These are phyloP conservation scores for Romanogobio albipinnatus DNA, from an alignment of 2,113 vertebrate species.

Conservation along the genomic window DNA sequence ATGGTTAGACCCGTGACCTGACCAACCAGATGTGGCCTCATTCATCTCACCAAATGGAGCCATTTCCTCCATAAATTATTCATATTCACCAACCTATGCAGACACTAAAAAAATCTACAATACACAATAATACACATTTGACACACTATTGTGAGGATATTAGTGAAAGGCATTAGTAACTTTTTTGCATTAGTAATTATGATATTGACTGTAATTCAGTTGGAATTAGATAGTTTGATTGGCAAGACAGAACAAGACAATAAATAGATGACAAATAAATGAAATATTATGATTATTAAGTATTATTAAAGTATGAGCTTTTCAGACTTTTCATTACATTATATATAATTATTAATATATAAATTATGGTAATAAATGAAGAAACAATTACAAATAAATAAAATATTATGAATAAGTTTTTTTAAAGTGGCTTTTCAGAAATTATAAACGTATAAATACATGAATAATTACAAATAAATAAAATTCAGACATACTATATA, in stretches of 20 bases:
- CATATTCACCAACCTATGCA: neutral
- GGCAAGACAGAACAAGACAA: neutral
- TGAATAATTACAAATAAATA: too few relatives aligned
- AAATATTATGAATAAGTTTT: neutral
- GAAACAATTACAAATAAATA: neutral
- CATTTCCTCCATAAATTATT: neutral
- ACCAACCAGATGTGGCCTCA: slow-evolving; percentile 8
- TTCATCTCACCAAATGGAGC: slow-evolving; percentile 14
- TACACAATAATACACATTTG: neutral
- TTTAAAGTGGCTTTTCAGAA: too few relatives aligned
- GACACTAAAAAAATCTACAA: neutral
- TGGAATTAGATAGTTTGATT: neutral
- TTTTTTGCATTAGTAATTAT: too few relatives aligned
- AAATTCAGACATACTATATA: too few relatives aligned
- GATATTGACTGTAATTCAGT: neutral
- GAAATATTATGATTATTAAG: neutral
- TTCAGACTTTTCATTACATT: neutral
- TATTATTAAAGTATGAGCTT: neutral
- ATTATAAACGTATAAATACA: neutral
- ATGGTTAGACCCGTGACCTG: slow-evolving; percentile 28
- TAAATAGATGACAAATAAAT: neutral
- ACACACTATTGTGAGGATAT: neutral
- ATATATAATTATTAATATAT: neutral
- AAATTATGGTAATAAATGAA: neutral
- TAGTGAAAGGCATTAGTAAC: too few relatives aligned